Base-by-base conservation (phyloP, 2,797 vertebrate genomes). In the Pangasius macronema region DNA sequence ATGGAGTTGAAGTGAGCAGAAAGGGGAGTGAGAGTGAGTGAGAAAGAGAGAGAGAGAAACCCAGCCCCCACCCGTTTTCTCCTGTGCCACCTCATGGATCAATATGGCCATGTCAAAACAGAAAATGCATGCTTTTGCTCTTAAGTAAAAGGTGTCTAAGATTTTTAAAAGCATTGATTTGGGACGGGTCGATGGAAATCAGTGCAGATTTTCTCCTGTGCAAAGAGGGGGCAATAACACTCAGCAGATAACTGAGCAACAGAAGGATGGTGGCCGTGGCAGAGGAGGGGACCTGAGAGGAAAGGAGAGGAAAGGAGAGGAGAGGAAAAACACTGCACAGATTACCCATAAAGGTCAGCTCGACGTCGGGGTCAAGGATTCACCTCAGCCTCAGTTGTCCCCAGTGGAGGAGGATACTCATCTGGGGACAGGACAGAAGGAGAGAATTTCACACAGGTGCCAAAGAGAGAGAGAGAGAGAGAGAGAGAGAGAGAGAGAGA, bases 131-230 rank as follows among this genome's bases (percentile, higher is more conserved):
- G 97, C 96, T 97, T 97, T 96, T 97, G 97, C 97, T 99, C 97
- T 99, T 98, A 98, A 98, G 96, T 96, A 97, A 98, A 98, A 98
- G 97, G 97, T 96, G 97, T 96, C 95, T 96, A 96, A 97, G 96
- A 97, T 97, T 98, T 98, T 99, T 99, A 98, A 99, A 99, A 99
- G 97, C 97, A 99, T 99, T 96, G 97, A 99, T 99, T 97, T 93
- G 63, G 89, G 93, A 95, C 92, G 92, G 96, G 97, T 99, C 97
- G 96, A 98, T 99, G 96, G 93, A 96, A 97, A 97, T 97, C 95
- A 95, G 96, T 95, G 95, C 92, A 92, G 95, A 95, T 96, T 96
- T 95, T 88, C 87, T 96, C 94, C 94, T 93, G 95, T 96, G 96
- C 95, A 96, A 97, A 97, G 97, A 96, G 94, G 93, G 84, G 96